Evolutionary conservation across 2,888 invertebrate genomes (phyloP).

Genomic region (Glaucopsyche alexis): DNA sequence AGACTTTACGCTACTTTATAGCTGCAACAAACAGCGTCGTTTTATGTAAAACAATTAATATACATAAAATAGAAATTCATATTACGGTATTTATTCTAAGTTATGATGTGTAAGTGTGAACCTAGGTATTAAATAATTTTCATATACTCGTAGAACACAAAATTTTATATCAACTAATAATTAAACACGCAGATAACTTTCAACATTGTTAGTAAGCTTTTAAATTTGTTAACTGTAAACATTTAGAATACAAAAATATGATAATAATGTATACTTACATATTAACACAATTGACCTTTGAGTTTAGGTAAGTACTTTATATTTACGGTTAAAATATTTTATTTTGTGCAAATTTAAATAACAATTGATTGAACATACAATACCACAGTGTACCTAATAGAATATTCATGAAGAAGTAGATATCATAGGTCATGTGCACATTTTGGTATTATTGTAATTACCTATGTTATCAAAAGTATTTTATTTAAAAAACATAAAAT

Average conservation of each 20-base stretch:
- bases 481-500: neutral
- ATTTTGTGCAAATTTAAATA: neutral
- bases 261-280: neutral
- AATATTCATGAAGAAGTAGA: neutral
- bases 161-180: no score
- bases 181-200: no score
- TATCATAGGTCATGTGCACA: neutral
- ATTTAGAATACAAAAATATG: neutral
- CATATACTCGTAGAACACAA: no score
- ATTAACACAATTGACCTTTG: neutral
- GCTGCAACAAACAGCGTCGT: no score
- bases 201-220: no score
- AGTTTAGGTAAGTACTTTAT: no score
- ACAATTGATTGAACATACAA: constrained; percentile 14
- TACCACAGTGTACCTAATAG: neutral
- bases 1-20: no score
- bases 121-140: no score
- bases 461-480: neutral
- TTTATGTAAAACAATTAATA: no score
- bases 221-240: neutral
- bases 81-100: no score
- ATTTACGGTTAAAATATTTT: neutral
- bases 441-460: neutral
- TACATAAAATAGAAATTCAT: no score
- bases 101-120: no score